Percentiles rank a stretch among this genome's conserved stretches.
Conservation (phyloP, 2,797 vertebrate genomes). For the Acanthurus leucopareius region DNA sequence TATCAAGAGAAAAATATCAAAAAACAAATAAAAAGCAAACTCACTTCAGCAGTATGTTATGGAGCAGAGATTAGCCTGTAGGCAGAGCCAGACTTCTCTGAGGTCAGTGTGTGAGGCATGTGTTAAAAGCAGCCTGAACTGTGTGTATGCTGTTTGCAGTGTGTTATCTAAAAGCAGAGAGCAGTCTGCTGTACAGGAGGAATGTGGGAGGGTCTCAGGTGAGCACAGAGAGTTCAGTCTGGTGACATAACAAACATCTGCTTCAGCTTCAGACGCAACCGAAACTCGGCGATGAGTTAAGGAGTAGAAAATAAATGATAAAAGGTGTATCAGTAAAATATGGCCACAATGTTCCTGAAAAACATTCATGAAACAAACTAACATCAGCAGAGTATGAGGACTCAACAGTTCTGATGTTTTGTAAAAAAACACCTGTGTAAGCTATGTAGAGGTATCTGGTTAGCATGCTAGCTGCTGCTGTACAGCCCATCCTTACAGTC, state of each 20-base stretch:
- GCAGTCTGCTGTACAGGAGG: slow-evolving; percentile 6
- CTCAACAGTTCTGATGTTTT: no score
- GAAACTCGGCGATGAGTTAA: background rate
- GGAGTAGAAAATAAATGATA: background rate
- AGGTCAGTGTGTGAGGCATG: background rate
- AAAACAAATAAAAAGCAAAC: slow-evolving; percentile 7
- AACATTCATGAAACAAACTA: no score
- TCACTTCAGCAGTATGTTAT: background rate
- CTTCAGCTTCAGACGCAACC: background rate
- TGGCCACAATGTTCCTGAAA: no score
- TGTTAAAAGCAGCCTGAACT: background rate
- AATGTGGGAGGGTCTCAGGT: slow-evolving; percentile 38
- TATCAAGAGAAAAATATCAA: background rate
- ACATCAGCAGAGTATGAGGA: no score
- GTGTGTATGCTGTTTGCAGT: background rate
- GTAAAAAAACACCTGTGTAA: no score
- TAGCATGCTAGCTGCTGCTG: no score
- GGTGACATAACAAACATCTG: slow-evolving; percentile 1
- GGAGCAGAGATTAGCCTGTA: background rate
- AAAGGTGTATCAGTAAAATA: no score
- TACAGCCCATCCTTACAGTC: no score
- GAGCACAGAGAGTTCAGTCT: slow-evolving; percentile 4
- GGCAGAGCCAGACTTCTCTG: background rate
- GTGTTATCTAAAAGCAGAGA: slow-evolving; percentile 8
- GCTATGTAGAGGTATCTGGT: no score